These are phyloP conservation scores for Drosophila navojoa DNA, from an alignment of 1,140 invertebrate species.

Conservation along the genomic window DNA sequence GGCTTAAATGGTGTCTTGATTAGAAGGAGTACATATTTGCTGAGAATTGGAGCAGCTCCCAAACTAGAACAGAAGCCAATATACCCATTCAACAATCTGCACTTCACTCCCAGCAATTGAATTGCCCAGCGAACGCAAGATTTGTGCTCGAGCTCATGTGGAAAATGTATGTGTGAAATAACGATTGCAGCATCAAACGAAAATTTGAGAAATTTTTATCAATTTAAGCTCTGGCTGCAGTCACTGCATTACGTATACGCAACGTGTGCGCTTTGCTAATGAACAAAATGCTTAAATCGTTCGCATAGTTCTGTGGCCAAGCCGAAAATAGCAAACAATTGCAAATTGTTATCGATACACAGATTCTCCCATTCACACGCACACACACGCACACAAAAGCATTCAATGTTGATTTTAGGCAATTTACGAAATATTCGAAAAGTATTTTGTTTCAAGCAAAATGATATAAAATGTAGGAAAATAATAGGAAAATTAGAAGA, in stretches of 20 bases:
- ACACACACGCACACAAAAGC: not conserved
- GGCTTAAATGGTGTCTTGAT: no score
- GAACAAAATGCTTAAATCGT: slow-evolving; percentile 49
- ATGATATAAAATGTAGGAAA: no score
- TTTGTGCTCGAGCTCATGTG: slow-evolving; percentile 1
- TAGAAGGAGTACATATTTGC: no score
- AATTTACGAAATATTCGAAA: not conserved
- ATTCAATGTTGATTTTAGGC: not conserved
- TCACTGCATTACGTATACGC: slow-evolving; percentile 51
- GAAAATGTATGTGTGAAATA: slow-evolving; percentile 56
- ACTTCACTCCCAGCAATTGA: slow-evolving; percentile 15
- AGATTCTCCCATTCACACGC: not conserved
- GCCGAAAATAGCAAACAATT: slow-evolving; percentile 24
- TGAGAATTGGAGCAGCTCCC: not conserved
- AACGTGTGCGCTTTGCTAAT: slow-evolving; percentile 33
- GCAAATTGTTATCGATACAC: slow-evolving; percentile 16
- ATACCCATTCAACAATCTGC: not conserved
- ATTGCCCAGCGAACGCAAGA: not conserved
- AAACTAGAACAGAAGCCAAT: slow-evolving; percentile 15
- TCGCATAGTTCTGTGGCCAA: slow-evolving; percentile 29
- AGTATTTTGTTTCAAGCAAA: no score
- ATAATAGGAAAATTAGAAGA: no score
- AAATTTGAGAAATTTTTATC: slow-evolving; percentile 59
- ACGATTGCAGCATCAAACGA: slow-evolving; percentile 25
- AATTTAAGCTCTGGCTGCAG: slow-evolving; percentile 39